A percentile compares a stretch with the other conserved stretches of the same genome.
Conservation (phyloP, 1,140 invertebrate genomes). For the Papilio aristodemus region DNA sequence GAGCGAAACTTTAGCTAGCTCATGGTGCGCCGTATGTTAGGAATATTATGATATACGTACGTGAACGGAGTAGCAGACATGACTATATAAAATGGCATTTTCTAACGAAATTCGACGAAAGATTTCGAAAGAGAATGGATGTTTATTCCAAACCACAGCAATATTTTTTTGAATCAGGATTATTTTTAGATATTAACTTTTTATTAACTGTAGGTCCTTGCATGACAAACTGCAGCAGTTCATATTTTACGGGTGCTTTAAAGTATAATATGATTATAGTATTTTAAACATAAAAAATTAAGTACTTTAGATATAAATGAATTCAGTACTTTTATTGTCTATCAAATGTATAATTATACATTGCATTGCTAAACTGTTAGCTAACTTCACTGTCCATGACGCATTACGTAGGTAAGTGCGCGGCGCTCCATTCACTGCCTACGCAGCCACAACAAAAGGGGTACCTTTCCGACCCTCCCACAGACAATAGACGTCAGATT, state of each 20-base stretch:
- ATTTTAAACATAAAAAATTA: no score
- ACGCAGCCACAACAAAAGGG: constrained; percentile 11
- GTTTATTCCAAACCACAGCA: neutral
- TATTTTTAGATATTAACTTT: no score
- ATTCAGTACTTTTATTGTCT: no score
- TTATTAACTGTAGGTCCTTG: no score
- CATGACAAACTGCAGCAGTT: no score
- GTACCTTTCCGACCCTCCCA: constrained; percentile 1
- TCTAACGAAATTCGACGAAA: neutral
- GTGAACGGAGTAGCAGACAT: neutral
- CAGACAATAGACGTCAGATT: constrained; percentile 6
- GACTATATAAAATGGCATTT: neutral
- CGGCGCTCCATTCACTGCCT: constrained; percentile 7
- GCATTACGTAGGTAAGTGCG: neutral
- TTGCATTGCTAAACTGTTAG: no score
- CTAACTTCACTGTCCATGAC: neutral
- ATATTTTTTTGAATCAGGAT: neutral
- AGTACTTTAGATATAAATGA: no score
- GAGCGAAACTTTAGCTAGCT: neutral
- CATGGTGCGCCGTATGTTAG: neutral
- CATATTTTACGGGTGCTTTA: no score
- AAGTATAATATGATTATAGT: no score
- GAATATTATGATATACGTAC: neutral
- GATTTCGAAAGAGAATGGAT: no score
- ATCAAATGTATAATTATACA: no score